Conservation (phyloP, 2,888 invertebrate genomes). For the Anoplius nigerrimus region DNA sequence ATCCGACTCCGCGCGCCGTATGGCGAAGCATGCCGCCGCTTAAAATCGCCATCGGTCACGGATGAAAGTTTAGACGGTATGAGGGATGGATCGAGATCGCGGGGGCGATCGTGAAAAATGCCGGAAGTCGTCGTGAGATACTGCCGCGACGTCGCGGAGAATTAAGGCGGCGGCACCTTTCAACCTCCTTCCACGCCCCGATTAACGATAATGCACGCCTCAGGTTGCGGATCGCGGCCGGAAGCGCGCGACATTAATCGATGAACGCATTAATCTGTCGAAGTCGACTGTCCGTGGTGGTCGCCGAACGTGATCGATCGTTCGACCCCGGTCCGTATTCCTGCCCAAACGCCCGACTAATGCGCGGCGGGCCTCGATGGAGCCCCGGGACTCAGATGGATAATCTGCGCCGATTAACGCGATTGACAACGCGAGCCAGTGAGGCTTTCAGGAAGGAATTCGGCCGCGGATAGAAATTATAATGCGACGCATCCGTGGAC, state of each 20-base stretch:
- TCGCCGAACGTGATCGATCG: conserved; percentile 34
- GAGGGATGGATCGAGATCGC: too few relatives aligned
- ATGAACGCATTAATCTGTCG: conserved; percentile 32
- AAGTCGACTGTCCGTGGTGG: conserved; percentile 27
- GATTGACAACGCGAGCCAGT: neutral
- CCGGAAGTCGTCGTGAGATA: conserved; percentile 30
- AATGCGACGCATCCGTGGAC: too few relatives aligned
- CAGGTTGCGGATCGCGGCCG: conserved; percentile 27
- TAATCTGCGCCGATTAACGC: too few relatives aligned
- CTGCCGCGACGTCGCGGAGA: conserved; percentile 11
- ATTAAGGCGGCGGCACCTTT: conserved; percentile 31
- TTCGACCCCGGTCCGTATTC: conserved; percentile 28
- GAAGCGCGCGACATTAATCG: conserved; percentile 32
- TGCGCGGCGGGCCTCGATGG: conserved; percentile 4
- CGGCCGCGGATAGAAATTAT: neutral
- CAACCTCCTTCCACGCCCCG: too few relatives aligned
- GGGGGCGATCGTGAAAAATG: conserved; percentile 23
- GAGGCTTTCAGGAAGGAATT: conserved; percentile 15
- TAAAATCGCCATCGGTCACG: too few relatives aligned
- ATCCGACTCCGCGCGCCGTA: too few relatives aligned
- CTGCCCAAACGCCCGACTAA: conserved; percentile 27
- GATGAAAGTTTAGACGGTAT: too few relatives aligned
- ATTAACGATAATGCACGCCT: conserved; percentile 3
- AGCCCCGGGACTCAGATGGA: too few relatives aligned
- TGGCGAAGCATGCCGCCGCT: too few relatives aligned